Base-by-base conservation (phyloP, 2,797 vertebrate species). In the Myiotriccus ornatus region DNA sequence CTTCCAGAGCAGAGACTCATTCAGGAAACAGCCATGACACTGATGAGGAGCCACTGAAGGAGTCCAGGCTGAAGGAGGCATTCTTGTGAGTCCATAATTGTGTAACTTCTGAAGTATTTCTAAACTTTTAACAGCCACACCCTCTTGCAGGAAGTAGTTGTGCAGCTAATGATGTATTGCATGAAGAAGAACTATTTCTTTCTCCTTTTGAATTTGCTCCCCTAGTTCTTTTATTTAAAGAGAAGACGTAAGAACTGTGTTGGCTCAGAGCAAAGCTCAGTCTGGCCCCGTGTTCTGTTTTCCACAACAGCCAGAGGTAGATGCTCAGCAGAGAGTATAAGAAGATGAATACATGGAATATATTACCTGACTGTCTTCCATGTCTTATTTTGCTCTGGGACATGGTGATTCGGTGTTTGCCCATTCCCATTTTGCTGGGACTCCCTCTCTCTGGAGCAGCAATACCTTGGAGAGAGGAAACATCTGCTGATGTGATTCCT, bases 51-150 rank as follows among this genome's bases (percentile, higher is more conserved):
- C 98, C 98, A 18, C 97, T 98, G 95, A 98, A 98, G 96, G 98
- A 97, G 92, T 98, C 98, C 37, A 94, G 96, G 57, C 95, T 98
- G 97, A 99, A 99, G 93, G 99, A 99, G 97, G 98, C 99, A n/a
- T 99, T 98, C 96, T 98, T 99, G 99, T 99, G 97, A 98, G 99
- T 98, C 49, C 12, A 4, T 14, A 15, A 6, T 7, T 55, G 30
- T 55, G 50, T 55, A 20, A 34, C 9, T 71, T 55, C 11, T 8
- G 4, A n/a, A 55, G 11, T 21, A 21, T 71, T 71, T 27, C 39
- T 55, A 9, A n/a, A 14, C 22, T 55, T 55, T n/a, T 70, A 19
- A 24, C 63, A 53, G 21, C 30, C 16, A 35, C 32, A 32, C 24
- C 46, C 83, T 47, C 67, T 68, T 64, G 39, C 4, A 1, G 39